Evolutionary conservation across 2,797 vertebrate genomes (phyloP).

Genomic region (Bufotes viridis): DNA sequence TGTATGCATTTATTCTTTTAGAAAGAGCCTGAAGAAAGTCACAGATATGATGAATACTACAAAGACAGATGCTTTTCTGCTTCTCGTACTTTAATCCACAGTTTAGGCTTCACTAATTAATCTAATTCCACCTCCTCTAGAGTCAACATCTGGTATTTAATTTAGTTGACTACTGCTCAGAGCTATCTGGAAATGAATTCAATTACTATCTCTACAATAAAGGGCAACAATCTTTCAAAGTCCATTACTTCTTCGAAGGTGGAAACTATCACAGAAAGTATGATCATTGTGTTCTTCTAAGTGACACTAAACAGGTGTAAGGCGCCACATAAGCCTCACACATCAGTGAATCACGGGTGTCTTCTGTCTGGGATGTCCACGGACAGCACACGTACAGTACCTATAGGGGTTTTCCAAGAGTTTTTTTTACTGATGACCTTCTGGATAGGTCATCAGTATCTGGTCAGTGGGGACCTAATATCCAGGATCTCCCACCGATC

Average conservation of each 20-base stretch:
- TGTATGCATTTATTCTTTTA: conserved; percentile 53
- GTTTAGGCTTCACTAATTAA: conserved; percentile 61
- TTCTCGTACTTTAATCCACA: conserved; percentile 60
- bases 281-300: not conserved
- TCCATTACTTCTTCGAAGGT: conserved; percentile 30
- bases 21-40: conserved; percentile 70
- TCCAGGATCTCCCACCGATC: no score
- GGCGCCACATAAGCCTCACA: no score
- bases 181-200: conserved; percentile 56
- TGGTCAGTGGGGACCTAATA: no score
- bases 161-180: conserved; percentile 60
- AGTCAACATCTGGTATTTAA: conserved; percentile 72
- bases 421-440: no score
- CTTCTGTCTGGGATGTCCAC: no score
- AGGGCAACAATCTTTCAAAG: conserved; percentile 42
- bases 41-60: conserved; percentile 69
- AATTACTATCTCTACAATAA: conserved; percentile 35
- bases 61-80: conserved; percentile 66
- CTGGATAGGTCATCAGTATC: no score
- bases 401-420: no score
- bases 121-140: conserved; percentile 64
- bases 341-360: no score
- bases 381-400: no score
- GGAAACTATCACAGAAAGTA: not conserved
- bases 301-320: not conserved